Percentiles rank a stretch among this genome's conserved stretches.
phyloP scores from a whole-genome alignment of 1,140 invertebrate genomes.

The Penaeus indicus region DNA sequence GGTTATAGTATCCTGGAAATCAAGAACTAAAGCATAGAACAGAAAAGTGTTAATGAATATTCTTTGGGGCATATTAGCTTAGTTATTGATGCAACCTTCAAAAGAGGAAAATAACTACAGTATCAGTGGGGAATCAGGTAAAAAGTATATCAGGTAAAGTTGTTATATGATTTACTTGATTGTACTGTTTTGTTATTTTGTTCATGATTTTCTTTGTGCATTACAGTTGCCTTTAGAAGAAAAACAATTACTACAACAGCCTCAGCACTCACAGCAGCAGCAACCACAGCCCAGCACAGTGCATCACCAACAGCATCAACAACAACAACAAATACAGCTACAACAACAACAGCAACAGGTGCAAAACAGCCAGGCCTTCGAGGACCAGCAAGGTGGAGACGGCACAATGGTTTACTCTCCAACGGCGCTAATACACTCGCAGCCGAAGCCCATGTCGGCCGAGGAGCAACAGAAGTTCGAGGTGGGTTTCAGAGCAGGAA shows the following conservation, averaged over 20 bases:
- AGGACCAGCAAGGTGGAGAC: not conserved
- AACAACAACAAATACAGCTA: constrained; percentile 29
- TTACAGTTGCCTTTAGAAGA: constrained; percentile 39
- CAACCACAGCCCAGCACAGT: constrained; percentile 45
- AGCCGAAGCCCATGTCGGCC: constrained; percentile 67
- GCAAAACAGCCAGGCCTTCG: not conserved
- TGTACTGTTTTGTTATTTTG: no score
- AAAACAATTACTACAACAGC: constrained; percentile 45
- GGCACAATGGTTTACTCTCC: constrained; percentile 49
- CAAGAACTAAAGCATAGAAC: no score
- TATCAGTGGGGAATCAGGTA: no score
- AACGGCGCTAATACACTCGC: constrained; percentile 40
- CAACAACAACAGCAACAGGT: constrained; percentile 24
- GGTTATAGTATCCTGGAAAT: no score
- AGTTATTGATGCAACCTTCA: no score
- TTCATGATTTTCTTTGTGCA: no score
- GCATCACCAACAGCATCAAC: constrained; percentile 27
- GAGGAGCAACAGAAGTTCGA: constrained; percentile 71
- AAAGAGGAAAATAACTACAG: no score
- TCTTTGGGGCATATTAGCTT: no score
- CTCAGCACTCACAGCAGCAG: constrained; percentile 48
- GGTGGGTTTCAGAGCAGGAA: not conserved
- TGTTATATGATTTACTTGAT: no score
- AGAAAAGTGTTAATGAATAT: no score
- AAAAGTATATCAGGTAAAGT: no score